Conservation (phyloP, 1,140 invertebrate genomes). For the Lepeophtheirus salmonis region DNA sequence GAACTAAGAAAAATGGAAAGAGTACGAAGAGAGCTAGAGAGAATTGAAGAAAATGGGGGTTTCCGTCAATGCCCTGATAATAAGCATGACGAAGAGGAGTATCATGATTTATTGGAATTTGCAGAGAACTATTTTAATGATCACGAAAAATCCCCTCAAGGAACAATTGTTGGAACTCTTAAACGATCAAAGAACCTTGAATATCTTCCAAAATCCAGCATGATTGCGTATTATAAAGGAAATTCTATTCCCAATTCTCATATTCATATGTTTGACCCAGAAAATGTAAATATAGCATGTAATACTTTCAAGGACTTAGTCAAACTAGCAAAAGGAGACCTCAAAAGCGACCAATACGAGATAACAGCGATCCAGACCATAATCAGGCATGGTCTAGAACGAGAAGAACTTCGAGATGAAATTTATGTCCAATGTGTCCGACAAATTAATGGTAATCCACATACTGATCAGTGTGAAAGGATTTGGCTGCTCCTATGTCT, state of each 20-base stretch:
- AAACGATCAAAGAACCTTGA: constrained; percentile 50
- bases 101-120: constrained; percentile 2
- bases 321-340: constrained; percentile 63
- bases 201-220: constrained; percentile 67
- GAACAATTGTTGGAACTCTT: constrained; percentile 16
- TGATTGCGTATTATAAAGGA: constrained; percentile 71
- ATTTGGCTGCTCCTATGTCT: constrained; percentile 76
- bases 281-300: constrained; percentile 73
- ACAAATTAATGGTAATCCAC: constrained; percentile 64
- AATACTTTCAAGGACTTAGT: constrained; percentile 67
- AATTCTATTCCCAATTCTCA: constrained; percentile 78
- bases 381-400: constrained; percentile 61
- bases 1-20: not conserved
- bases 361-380: constrained; percentile 60
- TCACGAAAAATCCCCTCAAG: constrained; percentile 16
- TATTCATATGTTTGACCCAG: constrained; percentile 82
- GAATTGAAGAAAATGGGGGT: not conserved
- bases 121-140: constrained; percentile 18
- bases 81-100: constrained; percentile 2
- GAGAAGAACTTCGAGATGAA: constrained; percentile 71
- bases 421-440: constrained; percentile 70
- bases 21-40: constrained; percentile 6
- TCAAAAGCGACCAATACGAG: constrained; percentile 54
- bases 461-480: constrained; percentile 49
- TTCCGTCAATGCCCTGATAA: not conserved